These are phyloP conservation scores for Drosophila melanogaster DNA, from an alignment of 1,140 invertebrate species.

Conservation along the genomic window Release_6_plus_ISO1_MT NT_033777.3:12295001-12295500, in stretches of 20 bases:
- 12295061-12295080: conserved; percentile 59
- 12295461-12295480: conserved; percentile 29
- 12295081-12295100: conserved; percentile 19
- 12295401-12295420: conserved; percentile 82
- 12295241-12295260: conserved; percentile 82
- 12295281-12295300: conserved; percentile 84
- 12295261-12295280: conserved; percentile 80
- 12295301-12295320: conserved; percentile 84
- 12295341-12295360: conserved; percentile 30
- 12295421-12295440: conserved; percentile 84
- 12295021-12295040: conserved; percentile 77
- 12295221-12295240: conserved; percentile 46
- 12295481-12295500: conserved; percentile 48
- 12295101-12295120: conserved; percentile 2
- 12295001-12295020: conserved; percentile 76
- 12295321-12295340: conserved; percentile 66
- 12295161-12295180: conserved; percentile 17
- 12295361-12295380: conserved; percentile 51
- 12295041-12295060: conserved; percentile 70
- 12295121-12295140: neutral
- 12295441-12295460: conserved; percentile 55
- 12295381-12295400: conserved; percentile 83
- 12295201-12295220: conserved; percentile 79
- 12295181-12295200: conserved; percentile 40
- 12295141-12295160: conserved; percentile 14